Evolutionary conservation across 64 coral and sea anemone species (phyloP).

Genomic region (Porites lutea): DNA sequence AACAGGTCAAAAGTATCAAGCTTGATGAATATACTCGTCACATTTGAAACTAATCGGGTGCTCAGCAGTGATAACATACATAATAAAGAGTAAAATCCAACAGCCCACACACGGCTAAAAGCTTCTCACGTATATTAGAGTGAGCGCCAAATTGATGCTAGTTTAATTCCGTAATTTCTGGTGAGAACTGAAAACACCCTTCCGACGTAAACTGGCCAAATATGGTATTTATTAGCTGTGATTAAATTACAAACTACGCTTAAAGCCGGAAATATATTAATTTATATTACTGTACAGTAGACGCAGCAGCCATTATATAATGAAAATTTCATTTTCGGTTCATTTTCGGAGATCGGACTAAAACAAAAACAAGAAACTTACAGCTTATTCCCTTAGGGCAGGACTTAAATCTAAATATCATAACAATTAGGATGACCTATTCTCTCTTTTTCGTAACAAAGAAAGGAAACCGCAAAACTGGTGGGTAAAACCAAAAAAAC

Average conservation of each 20-base stretch:
- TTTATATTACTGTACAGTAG: neutral
- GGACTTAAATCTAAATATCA: neutral
- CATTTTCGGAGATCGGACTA: neutral
- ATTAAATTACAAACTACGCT: neutral
- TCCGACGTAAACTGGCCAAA: neutral
- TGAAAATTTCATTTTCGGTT: neutral
- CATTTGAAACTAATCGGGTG: neutral
- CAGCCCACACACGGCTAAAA: neutral
- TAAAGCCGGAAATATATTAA: neutral
- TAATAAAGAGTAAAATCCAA: too few species aligned
- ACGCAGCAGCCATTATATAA: neutral
- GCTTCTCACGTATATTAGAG: too few species aligned
- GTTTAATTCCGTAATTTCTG: constrained; percentile 1
- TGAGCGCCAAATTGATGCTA: neutral
- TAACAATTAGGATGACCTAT: neutral
- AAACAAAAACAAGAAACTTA: neutral
- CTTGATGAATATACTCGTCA: neutral
- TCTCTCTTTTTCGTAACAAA: neutral
- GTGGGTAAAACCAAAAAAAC: neutral
- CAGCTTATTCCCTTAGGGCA: neutral
- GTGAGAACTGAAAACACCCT: neutral
- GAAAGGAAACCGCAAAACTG: neutral
- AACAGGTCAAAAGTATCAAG: constrained; percentile 10
- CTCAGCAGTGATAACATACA: neutral
- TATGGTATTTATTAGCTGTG: neutral